These are phyloP conservation scores for Otus scops DNA, from an alignment of 2,797 vertebrate species.

Conservation along the genomic window DNA sequence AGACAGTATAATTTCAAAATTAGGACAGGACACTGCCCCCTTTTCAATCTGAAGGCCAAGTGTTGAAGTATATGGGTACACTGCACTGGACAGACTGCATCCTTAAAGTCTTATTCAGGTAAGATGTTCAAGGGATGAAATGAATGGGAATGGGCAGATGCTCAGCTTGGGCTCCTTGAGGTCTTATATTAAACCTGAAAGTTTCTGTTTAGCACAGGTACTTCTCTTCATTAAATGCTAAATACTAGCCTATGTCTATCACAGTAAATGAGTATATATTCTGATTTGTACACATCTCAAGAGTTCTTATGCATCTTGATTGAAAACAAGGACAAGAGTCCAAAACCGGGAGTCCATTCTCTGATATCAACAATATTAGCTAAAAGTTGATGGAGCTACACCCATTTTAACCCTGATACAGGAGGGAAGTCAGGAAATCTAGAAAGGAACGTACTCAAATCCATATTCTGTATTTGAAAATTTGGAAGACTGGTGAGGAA, in stretches of 20 bases:
- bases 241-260: background rate
- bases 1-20: conserved; percentile 5
- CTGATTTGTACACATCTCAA: background rate
- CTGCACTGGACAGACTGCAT: background rate
- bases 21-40: background rate
- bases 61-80: background rate
- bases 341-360: background rate
- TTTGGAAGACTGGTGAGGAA: background rate
- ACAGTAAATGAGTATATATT: background rate
- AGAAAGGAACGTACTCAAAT: background rate
- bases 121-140: background rate
- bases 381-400: background rate
- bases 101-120: background rate
- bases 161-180: background rate
- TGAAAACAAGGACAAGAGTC: background rate
- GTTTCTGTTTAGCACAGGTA: background rate
- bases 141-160: background rate
- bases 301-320: background rate
- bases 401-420: background rate
- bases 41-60: background rate
- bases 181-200: background rate
- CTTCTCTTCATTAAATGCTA: background rate
- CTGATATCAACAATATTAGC: background rate
- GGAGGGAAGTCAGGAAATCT: background rate
- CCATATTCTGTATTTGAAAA: background rate